Evolutionary conservation across 2,113 vertebrate genomes (phyloP).

Genomic region (Platichthys stellatus): DNA sequence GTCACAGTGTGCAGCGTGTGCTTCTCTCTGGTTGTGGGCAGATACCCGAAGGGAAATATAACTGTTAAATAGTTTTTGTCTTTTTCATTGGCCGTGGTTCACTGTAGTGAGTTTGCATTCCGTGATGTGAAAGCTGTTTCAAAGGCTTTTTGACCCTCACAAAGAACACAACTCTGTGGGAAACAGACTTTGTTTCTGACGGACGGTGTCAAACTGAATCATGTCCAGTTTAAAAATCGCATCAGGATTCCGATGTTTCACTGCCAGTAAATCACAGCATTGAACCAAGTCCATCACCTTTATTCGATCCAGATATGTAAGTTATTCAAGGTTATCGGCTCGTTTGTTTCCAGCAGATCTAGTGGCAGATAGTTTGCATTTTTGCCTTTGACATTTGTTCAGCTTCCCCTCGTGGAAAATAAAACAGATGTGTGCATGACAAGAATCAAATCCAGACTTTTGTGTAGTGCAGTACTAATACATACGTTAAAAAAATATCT

Average conservation of each 20-base stretch:
- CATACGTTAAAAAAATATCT: background rate
- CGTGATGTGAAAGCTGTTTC: background rate
- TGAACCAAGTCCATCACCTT: background rate
- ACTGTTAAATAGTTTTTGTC: slow-evolving; percentile 4
- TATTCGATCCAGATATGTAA: slow-evolving; percentile 6
- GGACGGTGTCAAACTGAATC: slow-evolving; percentile 5
- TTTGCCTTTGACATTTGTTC: slow-evolving; percentile 35
- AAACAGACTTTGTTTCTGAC: slow-evolving; percentile 13
- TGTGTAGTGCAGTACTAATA: background rate
- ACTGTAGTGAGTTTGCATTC: background rate
- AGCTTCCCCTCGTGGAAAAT: slow-evolving; percentile 30
- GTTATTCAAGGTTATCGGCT: slow-evolving; percentile 17
- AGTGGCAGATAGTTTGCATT: slow-evolving; percentile 13
- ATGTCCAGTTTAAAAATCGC: background rate
- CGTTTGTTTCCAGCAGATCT: slow-evolving; percentile 14
- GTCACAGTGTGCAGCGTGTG: background rate
- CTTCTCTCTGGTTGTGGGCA: background rate
- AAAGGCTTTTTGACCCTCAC: background rate
- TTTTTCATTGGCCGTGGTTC: background rate
- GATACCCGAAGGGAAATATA: background rate
- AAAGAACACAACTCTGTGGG: background rate
- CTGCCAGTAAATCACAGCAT: background rate
- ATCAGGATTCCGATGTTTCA: background rate
- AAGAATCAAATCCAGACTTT: slow-evolving; percentile 50
- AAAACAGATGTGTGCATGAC: slow-evolving; percentile 21